phyloP scores from a whole-genome alignment of 2,888 invertebrate species.

The Andrena fulva region DNA sequence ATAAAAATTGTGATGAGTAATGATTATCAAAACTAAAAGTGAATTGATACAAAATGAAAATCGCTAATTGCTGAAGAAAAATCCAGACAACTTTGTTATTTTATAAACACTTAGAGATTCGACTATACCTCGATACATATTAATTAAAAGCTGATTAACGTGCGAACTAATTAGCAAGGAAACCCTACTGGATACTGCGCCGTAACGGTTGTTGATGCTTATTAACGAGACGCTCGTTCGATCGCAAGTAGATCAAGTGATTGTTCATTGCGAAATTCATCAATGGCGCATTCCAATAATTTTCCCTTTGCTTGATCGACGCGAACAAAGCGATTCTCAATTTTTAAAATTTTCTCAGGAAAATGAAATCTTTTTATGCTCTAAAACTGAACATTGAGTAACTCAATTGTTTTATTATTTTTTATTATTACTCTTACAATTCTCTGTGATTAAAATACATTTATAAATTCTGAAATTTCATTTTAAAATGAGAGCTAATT shows the following conservation, averaged over 20 bases:
- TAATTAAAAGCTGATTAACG: conserved; percentile 67
- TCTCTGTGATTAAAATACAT: too few species aligned
- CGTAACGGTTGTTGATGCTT: conserved; percentile 65
- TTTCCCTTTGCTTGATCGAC: neutral
- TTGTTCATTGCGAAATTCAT: conserved; percentile 10
- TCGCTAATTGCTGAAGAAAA: too few species aligned
- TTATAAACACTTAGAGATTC: conserved; percentile 28
- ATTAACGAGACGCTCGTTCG: conserved; percentile 40
- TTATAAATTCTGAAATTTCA: neutral
- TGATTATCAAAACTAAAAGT: too few species aligned
- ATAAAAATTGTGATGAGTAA: too few species aligned
- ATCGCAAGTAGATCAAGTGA: neutral
- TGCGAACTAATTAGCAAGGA: conserved; percentile 72
- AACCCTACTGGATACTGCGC: conserved; percentile 41
- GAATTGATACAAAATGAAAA: neutral
- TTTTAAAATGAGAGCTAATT: neutral
- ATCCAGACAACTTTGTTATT: neutral
- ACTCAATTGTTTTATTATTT: too few species aligned
- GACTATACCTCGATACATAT: conserved; percentile 69
- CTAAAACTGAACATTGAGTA: too few species aligned
- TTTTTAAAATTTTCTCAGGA: neutral
- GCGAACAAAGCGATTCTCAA: neutral
- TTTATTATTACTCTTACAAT: neutral
- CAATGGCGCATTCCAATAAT: neutral
- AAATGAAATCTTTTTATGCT: too few species aligned